Percentiles rank a stretch among this genome's conserved stretches.
Conservation (phyloP, 1,140 invertebrate genomes). For the Prorops nasuta region DNA sequence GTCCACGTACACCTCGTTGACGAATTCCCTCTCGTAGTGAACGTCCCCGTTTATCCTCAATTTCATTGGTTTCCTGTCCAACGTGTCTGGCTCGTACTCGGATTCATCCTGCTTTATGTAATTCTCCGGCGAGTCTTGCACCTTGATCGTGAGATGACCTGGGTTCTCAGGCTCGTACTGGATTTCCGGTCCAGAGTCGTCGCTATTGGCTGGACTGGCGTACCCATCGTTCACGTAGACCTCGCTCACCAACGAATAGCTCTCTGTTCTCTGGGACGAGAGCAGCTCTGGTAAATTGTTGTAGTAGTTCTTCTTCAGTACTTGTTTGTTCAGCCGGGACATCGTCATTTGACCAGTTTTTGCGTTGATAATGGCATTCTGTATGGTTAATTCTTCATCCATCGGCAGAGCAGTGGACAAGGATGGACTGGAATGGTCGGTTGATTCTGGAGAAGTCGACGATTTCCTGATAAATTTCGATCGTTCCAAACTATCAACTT, state of each 20-base stretch:
- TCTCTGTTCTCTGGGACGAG: constrained; percentile 35
- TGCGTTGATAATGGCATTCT: constrained; percentile 66
- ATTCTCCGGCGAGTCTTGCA: constrained; percentile 70
- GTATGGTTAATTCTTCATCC: constrained; percentile 76
- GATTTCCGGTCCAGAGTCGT: constrained; percentile 62
- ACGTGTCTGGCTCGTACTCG: constrained; percentile 81
- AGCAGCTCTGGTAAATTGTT: constrained; percentile 57
- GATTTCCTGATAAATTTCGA: constrained; percentile 54
- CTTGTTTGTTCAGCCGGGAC: constrained; percentile 55
- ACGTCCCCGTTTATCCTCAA: constrained; percentile 53
- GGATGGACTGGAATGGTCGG: constrained; percentile 64
- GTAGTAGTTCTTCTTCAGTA: constrained; percentile 46
- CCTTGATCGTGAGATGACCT: constrained; percentile 75
- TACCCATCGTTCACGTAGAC: constrained; percentile 79
- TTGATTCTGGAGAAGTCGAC: constrained; percentile 64
- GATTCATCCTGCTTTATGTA: constrained; percentile 69
- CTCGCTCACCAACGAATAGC: constrained; percentile 72
- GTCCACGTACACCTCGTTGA: constrained; percentile 56
- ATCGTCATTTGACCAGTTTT: constrained; percentile 61
- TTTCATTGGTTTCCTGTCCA: constrained; percentile 77
- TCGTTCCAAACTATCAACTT: constrained; percentile 77
- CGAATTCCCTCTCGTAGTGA: constrained; percentile 36
- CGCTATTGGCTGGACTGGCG: constrained; percentile 64
- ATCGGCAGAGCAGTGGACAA: constrained; percentile 68
- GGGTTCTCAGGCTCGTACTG: constrained; percentile 64